Percentiles rank a stretch among this genome's conserved stretches.
Conservation (phyloP, 2,888 invertebrate genomes). For the Isotomurus palustris region DNA sequence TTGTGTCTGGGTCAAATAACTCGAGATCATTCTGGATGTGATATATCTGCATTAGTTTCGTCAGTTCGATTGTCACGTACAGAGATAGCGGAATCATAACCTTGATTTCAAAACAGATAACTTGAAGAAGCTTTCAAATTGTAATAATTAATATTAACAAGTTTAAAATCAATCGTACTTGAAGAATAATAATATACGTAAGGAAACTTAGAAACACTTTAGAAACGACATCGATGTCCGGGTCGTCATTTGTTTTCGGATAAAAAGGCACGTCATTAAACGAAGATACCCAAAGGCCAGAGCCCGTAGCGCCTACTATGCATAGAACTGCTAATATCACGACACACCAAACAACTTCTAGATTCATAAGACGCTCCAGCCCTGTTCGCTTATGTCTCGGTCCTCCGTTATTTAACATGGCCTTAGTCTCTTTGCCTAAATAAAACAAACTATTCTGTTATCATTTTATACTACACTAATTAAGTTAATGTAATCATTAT, state of each 20-base stretch:
- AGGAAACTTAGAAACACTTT: conserved; percentile 86
- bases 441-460: not conserved
- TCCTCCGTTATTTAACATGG: conserved; percentile 94
- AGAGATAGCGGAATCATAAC: conserved; percentile 95
- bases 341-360: conserved; percentile 94
- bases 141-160: not conserved
- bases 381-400: conserved; percentile 89
- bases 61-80: conserved; percentile 94
- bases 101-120: conserved; percentile 50
- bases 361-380: conserved; percentile 89
- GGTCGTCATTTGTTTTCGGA: conserved; percentile 52
- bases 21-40: conserved; percentile 87
- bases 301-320: conserved; percentile 83
- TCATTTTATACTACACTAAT: not conserved
- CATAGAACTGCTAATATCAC: conserved; percentile 83
- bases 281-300: conserved; percentile 74
- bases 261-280: conserved; percentile 56
- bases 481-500: not conserved
- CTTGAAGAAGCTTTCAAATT: not conserved
- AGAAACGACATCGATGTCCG: conserved; percentile 55
- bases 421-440: conserved; percentile 90
- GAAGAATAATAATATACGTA: conserved; percentile 91
- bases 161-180: conserved; percentile 57
- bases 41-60: conserved; percentile 91
- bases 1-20: conserved; percentile 76